Percentiles rank a stretch among this genome's conserved stretches.
phyloP scores from a whole-genome alignment of 2,113 vertebrate genomes.

The Merops nubicus region DNA sequence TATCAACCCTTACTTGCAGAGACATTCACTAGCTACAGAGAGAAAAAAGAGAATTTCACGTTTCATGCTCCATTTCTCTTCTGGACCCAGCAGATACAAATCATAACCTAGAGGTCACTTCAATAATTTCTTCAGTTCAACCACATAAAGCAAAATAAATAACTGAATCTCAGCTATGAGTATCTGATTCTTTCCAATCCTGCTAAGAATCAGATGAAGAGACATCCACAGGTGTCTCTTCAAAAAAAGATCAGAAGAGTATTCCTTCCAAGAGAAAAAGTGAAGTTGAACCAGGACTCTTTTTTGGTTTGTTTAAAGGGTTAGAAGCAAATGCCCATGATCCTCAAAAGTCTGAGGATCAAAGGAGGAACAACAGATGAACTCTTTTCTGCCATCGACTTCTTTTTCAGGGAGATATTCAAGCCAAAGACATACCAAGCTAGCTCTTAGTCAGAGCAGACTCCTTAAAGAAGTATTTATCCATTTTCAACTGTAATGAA shows the following conservation, averaged over 20 bases:
- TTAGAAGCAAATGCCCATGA: not conserved
- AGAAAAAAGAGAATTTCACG: not conserved
- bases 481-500: not conserved
- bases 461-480: not conserved
- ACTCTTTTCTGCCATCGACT: not conserved
- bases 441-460: not conserved
- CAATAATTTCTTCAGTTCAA: not conserved
- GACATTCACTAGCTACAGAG: not conserved
- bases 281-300: not conserved
- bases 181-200: not conserved
- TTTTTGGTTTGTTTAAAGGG: not conserved
- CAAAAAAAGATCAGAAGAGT: not conserved
- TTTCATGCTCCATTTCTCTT: not conserved
- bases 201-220: not conserved
- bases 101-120: not conserved
- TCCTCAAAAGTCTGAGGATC: not conserved
- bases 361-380: not conserved
- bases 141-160: not conserved
- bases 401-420: not conserved
- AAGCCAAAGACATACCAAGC: not conserved
- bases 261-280: not conserved
- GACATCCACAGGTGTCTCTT: not conserved
- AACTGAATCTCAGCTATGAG: not conserved
- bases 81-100: accelerated
- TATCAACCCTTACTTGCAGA: not conserved